Evolutionary conservation across 2,113 vertebrate species (phyloP).

Genomic region (Oreotragus oreotragus): DNA sequence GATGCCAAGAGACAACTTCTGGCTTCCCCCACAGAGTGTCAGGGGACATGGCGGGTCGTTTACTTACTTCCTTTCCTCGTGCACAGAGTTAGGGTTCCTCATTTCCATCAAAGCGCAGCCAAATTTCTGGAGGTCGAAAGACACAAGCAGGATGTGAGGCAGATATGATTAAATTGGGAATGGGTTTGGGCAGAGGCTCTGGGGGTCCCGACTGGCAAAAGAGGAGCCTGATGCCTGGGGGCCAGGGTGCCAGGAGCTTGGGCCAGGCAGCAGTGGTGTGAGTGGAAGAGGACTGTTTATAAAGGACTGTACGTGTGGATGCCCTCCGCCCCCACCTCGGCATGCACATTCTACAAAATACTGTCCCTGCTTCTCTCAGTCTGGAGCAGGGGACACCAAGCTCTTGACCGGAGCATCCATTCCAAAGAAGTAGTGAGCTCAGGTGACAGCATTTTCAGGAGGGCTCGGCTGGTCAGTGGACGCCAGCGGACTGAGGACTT

Average conservation of each 20-base stretch:
- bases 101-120: constrained; percentile 96
- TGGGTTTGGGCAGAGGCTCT: accelerated
- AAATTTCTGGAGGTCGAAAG: constrained; percentile 88
- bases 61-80: constrained; percentile 95
- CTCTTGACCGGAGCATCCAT: not conserved
- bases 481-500: accelerated
- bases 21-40: not conserved
- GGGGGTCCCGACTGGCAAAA: not conserved
- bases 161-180: accelerated
- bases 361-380: not conserved
- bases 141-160: not conserved
- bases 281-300: no score
- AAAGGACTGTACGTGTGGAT: not conserved
- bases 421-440: not conserved
- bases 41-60: not conserved
- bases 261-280: not conserved
- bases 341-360: not conserved
- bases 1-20: no score
- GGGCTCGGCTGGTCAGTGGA: not conserved
- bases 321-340: accelerated
- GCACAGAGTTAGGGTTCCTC: constrained; percentile 92
- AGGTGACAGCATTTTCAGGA: not conserved
- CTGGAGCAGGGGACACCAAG: not conserved
- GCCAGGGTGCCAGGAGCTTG: not conserved
- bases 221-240: not conserved